Evolutionary conservation across 2,888 invertebrate genomes (phyloP), one percentile per base, ranked within the genome.

Genomic region (Oscheius sp.): DNA sequence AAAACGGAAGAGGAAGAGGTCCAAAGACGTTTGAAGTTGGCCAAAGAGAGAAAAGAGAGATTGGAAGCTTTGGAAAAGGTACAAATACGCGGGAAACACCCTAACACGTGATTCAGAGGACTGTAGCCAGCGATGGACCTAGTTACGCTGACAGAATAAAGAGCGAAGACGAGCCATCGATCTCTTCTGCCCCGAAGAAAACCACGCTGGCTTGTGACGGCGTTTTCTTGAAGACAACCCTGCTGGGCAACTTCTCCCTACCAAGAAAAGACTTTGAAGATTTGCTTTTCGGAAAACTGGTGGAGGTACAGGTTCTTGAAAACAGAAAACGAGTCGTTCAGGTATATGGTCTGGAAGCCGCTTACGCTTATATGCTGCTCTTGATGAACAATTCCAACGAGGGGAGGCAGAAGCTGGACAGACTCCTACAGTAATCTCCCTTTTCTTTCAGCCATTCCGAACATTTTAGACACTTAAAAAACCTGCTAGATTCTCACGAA

Each of bases 141-240:
- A 62, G 62, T 47, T 62, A 62, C 47, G 62, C 62, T 13, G 62
- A 62, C n/a, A 62, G 62, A 37, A 62, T 62, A 47, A 5, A 59
- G 35, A 29, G 10, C 35, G 59, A 37, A 11, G 42, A 42, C 42
- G 4, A 58, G 58, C 58, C 58, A 29, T 42, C 62, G n/a, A 62
- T 42, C 37, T 62, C 62, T 5, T 62, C 62, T 37, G 37, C 62
- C 62, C 35, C 42, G 13, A 62, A 47, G 47, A 57, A 57, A 0
- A 10, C 1, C 57, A 10, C 29, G 11, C 33, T 47, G 47, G 62
- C 62, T 62, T 62, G 62, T 47, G 62, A 62, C 5, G 62, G 62
- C 62, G 42, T 62, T 2, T 62, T 37, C 1, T 4, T 62, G 62
- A 62, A 62, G n/a, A 62, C 62, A 47, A 13, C 47, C 42, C 62